Evolutionary conservation across 2,888 invertebrate genomes (phyloP).

Genomic region (Erannis defoliaria): DNA sequence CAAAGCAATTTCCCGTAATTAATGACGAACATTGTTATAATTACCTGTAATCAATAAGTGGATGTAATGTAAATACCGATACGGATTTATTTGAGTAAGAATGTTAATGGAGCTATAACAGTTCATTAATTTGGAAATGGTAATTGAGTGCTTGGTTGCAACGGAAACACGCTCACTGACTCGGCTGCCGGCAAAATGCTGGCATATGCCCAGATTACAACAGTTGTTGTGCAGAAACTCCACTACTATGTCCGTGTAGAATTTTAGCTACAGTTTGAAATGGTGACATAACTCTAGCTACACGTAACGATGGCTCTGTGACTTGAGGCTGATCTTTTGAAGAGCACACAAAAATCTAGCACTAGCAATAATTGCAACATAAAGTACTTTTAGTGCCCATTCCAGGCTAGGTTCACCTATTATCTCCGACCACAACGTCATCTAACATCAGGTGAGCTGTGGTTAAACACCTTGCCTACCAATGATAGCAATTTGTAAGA

Average conservation of each 20-base stretch:
- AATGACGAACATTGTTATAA: slow-evolving; percentile 9
- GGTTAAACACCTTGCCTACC: too few relatives aligned
- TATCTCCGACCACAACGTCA: too few relatives aligned
- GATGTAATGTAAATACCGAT: slow-evolving; percentile 12
- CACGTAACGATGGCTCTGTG: not conserved
- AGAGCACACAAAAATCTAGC: too few relatives aligned
- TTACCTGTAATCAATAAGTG: slow-evolving; percentile 16
- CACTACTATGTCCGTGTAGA: slow-evolving; percentile 3
- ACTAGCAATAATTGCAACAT: too few relatives aligned
- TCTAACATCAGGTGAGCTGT: too few relatives aligned
- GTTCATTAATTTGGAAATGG: slow-evolving; percentile 32
- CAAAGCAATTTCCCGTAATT: slow-evolving; percentile 1
- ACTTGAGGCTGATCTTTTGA: too few relatives aligned
- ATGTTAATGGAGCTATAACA: slow-evolving; percentile 24
- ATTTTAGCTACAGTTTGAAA: slow-evolving; percentile 2
- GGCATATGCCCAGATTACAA: slow-evolving; percentile 32
- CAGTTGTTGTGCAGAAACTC: slow-evolving; percentile 9
- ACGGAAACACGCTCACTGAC: slow-evolving; percentile 16
- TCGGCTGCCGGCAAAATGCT: slow-evolving; percentile 28
- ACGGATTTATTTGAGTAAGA: slow-evolving; percentile 19
- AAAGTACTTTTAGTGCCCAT: too few relatives aligned
- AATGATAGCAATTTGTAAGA: too few relatives aligned
- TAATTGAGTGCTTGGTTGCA: slow-evolving; percentile 26
- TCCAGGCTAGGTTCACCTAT: too few relatives aligned
- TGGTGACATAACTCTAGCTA: not conserved